phyloP scores from a whole-genome alignment of 2,797 vertebrate genomes.

The Antrozous pallidus region DNA sequence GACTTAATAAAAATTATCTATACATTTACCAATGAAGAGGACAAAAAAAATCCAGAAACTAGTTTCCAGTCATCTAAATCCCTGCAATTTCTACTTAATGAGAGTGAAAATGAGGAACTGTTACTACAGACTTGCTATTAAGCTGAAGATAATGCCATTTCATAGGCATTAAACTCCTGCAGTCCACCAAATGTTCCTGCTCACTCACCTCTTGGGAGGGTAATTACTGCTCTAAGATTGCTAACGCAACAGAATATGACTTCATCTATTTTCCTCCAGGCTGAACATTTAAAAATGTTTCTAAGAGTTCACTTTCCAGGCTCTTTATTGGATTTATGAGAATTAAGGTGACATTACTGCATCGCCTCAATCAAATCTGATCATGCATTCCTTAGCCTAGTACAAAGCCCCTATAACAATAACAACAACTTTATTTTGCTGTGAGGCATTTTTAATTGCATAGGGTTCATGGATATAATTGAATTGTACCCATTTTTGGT shows the following conservation, averaged over 20 bases:
- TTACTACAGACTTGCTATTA: neutral
- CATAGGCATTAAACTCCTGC: conserved; percentile 18
- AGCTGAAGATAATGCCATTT: conserved; percentile 45
- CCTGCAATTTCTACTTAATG: neutral
- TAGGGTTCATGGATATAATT: neutral
- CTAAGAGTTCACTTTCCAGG: conserved; percentile 26
- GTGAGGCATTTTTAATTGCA: conserved; percentile 54
- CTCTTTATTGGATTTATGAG: conserved; percentile 53
- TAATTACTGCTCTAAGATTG: neutral
- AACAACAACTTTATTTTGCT: conserved; percentile 59
- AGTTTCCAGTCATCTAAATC: neutral
- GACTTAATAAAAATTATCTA: neutral
- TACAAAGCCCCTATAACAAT: conserved; percentile 55
- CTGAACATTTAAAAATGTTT: conserved; percentile 2
- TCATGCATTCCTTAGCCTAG: conserved; percentile 52
- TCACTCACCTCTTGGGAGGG: conserved; percentile 33
- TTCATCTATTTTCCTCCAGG: conserved; percentile 36
- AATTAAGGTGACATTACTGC: conserved; percentile 32
- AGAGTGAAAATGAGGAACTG: conserved; percentile 54
- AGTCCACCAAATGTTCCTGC: conserved; percentile 53
- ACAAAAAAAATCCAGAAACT: neutral
- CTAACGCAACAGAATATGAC: neutral
- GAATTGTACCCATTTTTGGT: conserved; percentile 61
- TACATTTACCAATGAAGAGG: neutral
- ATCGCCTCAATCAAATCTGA: conserved; percentile 39